Percentiles rank a stretch among this genome's conserved stretches.
Conservation (phyloP, 1,140 invertebrate species). For the Sarcophaga bullata region DNA sequence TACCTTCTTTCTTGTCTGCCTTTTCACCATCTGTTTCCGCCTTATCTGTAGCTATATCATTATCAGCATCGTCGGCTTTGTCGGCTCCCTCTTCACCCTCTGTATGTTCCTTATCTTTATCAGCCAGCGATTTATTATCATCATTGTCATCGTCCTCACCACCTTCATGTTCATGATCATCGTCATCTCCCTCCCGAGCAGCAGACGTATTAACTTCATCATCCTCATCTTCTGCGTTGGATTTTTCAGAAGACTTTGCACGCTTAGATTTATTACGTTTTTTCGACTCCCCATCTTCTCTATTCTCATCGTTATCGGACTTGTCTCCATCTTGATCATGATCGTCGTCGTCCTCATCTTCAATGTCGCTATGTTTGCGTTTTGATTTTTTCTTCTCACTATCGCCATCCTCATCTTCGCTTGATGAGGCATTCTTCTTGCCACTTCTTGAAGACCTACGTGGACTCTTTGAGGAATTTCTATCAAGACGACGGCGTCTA, state of each 20-base stretch:
- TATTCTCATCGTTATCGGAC: conserved; percentile 46
- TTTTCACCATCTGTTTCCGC: conserved; percentile 46
- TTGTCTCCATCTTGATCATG: conserved; percentile 49
- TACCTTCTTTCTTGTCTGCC: conserved; percentile 52
- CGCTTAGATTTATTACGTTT: conserved; percentile 50
- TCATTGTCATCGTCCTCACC: conserved; percentile 53
- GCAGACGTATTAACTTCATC: conserved; percentile 57
- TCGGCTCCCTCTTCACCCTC: conserved; percentile 49
- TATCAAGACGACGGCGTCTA: conserved; percentile 59
- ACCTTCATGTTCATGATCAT: conserved; percentile 64
- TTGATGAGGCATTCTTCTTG: conserved; percentile 43
- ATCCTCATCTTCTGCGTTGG: conserved; percentile 61
- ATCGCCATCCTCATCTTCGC: conserved; percentile 51
- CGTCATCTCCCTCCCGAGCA: conserved; percentile 58
- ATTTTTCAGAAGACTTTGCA: conserved; percentile 57
- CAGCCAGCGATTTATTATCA: conserved; percentile 57
- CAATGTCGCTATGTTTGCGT: conserved; percentile 32
- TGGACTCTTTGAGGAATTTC: conserved; percentile 56
- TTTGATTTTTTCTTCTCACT: conserved; percentile 43
- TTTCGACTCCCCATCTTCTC: conserved; percentile 46
- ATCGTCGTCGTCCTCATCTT: conserved; percentile 42
- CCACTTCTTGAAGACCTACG: conserved; percentile 34
- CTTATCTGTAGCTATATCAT: conserved; percentile 44
- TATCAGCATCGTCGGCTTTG: conserved; percentile 46
- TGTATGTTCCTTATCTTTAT: conserved; percentile 65